Base-by-base conservation (phyloP, 2,888 invertebrate genomes). In the Platycnemis pennipes region DNA sequence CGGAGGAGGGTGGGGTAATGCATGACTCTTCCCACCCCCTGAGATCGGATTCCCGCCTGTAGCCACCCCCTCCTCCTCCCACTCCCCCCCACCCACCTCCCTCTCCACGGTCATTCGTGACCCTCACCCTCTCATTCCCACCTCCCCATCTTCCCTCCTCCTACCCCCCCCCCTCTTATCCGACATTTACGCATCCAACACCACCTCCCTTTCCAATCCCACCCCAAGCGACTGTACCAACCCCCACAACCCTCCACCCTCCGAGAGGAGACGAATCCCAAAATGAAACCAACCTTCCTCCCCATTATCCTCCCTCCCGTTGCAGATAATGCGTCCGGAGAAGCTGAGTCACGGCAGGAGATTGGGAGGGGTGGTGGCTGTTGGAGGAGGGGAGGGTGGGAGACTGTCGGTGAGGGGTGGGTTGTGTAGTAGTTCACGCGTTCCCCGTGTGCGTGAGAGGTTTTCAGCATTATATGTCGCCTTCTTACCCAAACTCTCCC, bases 271-370 rank as follows among this genome's bases (percentile, higher is more conserved):
- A 87, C 2, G 45, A n/a, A n/a, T n/a, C n/a, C n/a, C n/a, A n/a
- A n/a, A n/a, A n/a, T n/a, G n/a, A n/a, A n/a, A n/a, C n/a, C n/a
- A n/a, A 13, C 87, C 37, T 87, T 7, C 22, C 31, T 26, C 46
- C 45, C 31, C 42, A 16, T 22, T 19, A 22, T 31, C 89, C 37
- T 37, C 63, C 37, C 91, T 56, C 4, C 22, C 44, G n/a, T 42
- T n/a, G 77, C 77, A 31, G 37, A 77, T 77, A 77, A 77, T 77
- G 77, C 77, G 77, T 13, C 37, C 31, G 37, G 11, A 37, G 77
- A 11, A 16, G 77, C 77, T 77, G 77, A 77, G 77, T 77, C 77
- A 77, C 31, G 77, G 37, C 31, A 77, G 77, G 77, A 77, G 77
- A 77, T 13, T 77, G 77, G 11, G 0, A 7, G 37, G 4, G 37